Evolutionary conservation across 2,113 vertebrate species (phyloP).

Genomic region (Sus scrofa): T2T-Sscrofa CM000824.6:210759501-210760000

Average conservation of each 20-base stretch:
- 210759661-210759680: too few species aligned
- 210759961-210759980: background rate
- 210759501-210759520: background rate
- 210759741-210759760: too few species aligned
- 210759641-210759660: too few species aligned
- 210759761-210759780: too few species aligned
- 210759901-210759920: background rate
- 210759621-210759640: too few species aligned
- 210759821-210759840: too few species aligned
- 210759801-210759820: too few species aligned
- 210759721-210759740: too few species aligned
- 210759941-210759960: background rate
- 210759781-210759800: too few species aligned
- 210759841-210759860: background rate
- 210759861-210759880: background rate
- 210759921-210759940: background rate
- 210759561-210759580: background rate
- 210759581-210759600: background rate
- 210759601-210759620: background rate
- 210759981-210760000: background rate
- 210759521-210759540: background rate
- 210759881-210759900: background rate
- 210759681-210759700: too few species aligned
- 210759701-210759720: too few species aligned
- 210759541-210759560: background rate